These are phyloP conservation scores for Siderastrea radians DNA, from an alignment of 92 coral and sea anemone species.

Conservation along the genomic window DNA sequence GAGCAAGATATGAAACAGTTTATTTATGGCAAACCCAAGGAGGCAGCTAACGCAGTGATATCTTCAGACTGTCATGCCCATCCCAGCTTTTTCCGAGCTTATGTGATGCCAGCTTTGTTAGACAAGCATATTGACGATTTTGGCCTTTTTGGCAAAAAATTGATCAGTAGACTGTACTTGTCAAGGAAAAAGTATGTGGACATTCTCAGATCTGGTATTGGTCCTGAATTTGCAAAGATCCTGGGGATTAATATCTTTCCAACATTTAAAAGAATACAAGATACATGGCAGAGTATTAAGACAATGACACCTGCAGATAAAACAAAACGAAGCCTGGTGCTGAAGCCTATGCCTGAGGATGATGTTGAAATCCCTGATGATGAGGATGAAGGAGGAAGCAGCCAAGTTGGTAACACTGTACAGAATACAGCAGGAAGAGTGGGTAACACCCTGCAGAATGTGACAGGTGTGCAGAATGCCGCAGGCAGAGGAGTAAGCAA, in stretches of 20 bases:
- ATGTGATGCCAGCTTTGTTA: slow-evolving; percentile 47
- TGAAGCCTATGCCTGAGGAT: neutral
- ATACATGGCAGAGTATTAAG: slow-evolving; percentile 24
- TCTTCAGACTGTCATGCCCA: slow-evolving; percentile 15
- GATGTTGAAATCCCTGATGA: slow-evolving; percentile 32
- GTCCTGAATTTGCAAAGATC: slow-evolving; percentile 42
- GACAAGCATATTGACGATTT: slow-evolving; percentile 31
- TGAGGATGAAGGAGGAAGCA: neutral
- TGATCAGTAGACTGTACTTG: slow-evolving; percentile 28
- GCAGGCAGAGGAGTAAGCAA: neutral
- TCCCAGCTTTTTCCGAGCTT: slow-evolving; percentile 46
- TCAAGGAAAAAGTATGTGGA: slow-evolving; percentile 15
- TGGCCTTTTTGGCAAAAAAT: slow-evolving; percentile 37
- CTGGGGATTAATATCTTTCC: slow-evolving; percentile 50
- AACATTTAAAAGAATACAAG: slow-evolving; percentile 38
- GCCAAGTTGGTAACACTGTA: neutral
- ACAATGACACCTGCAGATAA: neutral
- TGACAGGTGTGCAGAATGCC: neutral
- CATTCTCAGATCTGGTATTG: slow-evolving; percentile 26
- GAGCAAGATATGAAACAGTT: slow-evolving; percentile 46
- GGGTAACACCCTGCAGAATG: neutral
- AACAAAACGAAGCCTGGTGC: neutral
- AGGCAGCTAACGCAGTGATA: slow-evolving; percentile 32
- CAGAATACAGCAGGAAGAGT: neutral
- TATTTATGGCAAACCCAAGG: slow-evolving; percentile 41